Evolutionary conservation across 2,888 invertebrate species (phyloP).

Genomic region (Brenthis daphne): DNA sequence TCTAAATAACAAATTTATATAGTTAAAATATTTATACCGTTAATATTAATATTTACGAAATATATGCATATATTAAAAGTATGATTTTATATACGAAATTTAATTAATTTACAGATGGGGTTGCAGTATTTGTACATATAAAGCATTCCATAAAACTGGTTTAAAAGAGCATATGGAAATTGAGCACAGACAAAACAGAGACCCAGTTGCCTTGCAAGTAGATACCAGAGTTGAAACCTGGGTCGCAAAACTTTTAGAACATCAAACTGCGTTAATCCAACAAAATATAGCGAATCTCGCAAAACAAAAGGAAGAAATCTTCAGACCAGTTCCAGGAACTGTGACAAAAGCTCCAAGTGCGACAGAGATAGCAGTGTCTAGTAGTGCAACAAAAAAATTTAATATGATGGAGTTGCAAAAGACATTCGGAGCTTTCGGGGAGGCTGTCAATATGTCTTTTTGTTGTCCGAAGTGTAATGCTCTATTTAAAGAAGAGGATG

Average conservation of each 20-base stretch:
- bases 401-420: slow-evolving; percentile 50
- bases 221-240: slow-evolving; percentile 78
- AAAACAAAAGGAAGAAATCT: slow-evolving; percentile 50
- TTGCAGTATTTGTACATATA: slow-evolving; percentile 82
- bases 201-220: slow-evolving; percentile 64
- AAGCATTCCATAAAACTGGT: slow-evolving; percentile 79
- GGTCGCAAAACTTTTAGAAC: slow-evolving; percentile 65
- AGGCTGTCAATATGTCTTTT: slow-evolving; percentile 48
- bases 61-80: background rate
- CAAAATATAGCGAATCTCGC: slow-evolving; percentile 53
- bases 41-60: background rate
- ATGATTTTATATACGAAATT: background rate
- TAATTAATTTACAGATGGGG: slow-evolving; percentile 74
- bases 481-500: slow-evolving; percentile 49
- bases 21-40: background rate
- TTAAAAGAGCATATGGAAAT: slow-evolving; percentile 79
- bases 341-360: slow-evolving; percentile 2
- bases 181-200: slow-evolving; percentile 65
- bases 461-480: slow-evolving; percentile 66
- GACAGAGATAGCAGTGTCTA: background rate
- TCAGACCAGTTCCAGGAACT: slow-evolving; percentile 39
- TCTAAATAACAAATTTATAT: background rate
- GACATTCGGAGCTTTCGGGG: slow-evolving; percentile 63
- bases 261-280: slow-evolving; percentile 58
- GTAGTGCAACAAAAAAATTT: slow-evolving; percentile 15